Base-by-base conservation (phyloP, 2,888 invertebrate genomes). In the Limnephilus auricula region DNA sequence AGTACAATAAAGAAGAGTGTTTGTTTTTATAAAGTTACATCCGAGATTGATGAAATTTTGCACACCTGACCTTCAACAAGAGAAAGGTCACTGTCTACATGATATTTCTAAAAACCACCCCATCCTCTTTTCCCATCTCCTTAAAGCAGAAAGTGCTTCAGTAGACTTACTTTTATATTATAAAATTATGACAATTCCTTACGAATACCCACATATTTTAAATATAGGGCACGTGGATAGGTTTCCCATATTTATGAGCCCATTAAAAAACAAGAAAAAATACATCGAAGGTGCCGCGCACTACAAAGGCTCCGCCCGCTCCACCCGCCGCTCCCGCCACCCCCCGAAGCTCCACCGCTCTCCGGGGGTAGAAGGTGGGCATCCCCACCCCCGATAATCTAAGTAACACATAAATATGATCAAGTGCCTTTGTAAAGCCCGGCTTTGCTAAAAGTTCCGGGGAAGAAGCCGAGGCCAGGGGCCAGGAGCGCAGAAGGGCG, bases 381-480 rank as follows among this genome's bases (percentile, higher is more conserved):
- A 25, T 25, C 88, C 90, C 90, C 45, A 40, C 90, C 88, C 65
- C 94, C 94, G 95, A 95, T 95, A 95, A 95, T 95, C 95, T 95
- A 94, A 93, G 94, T 95, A 95, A 95, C 95, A 95, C 95, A 95
- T 95, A 95, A 95, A 95, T 95, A 95, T 95, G 95, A 95, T 95
- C 95, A 95, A 95, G 95, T 95, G 95, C 95, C 95, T 95, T 95
- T 94, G 95, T 94, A 94, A 94, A 94, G 94, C 94, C 94, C 95
- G 95, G 95, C 95, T 94, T 93, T 94, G 95, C 95, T 95, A 95
- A 95, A 94, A 95, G 95, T 95, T 95, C 95, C 94, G 30, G 50
- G 78, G 78, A 88, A 89, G 79, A 89, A 94, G 94, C 94, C 89
- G 45, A 18, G 30, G 18, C 45, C 79, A 45, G 40, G 45, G 32